Conservation (phyloP, 2,113 vertebrate genomes). For the Rhabdomys dilectus region DNA sequence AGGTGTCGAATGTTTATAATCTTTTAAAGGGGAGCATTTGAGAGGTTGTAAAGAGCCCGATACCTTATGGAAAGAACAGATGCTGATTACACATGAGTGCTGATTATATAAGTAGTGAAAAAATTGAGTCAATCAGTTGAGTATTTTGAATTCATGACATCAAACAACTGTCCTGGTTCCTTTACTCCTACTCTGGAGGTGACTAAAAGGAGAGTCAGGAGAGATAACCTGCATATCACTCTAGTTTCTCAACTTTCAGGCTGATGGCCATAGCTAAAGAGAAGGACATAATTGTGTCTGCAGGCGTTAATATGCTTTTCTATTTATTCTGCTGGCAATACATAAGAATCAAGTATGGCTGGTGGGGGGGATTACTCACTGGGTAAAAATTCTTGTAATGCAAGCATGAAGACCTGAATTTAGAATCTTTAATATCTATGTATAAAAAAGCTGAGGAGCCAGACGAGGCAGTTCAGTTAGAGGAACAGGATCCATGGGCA, state of each 20-base stretch:
- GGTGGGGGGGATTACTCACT: too few relatives aligned
- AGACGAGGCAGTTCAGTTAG: too few relatives aligned
- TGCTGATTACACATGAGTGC: conserved; percentile 52
- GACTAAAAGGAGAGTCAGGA: background rate
- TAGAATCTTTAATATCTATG: background rate
- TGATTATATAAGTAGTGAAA: conserved; percentile 64
- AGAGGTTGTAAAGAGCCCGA: conserved; percentile 41
- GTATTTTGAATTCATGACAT: conserved; percentile 58
- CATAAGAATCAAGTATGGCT: background rate
- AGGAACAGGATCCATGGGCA: too few relatives aligned
- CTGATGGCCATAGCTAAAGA: background rate
- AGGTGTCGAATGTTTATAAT: conserved; percentile 59
- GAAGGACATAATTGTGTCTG: background rate
- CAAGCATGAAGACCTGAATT: background rate
- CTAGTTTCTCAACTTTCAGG: background rate
- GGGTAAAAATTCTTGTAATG: background rate
- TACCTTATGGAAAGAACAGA: conserved; percentile 1
- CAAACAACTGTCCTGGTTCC: conserved; percentile 51
- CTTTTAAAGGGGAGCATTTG: conserved; percentile 31
- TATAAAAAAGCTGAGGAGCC: background rate
- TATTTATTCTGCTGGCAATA: conserved; percentile 38
- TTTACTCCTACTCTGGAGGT: background rate
- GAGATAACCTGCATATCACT: background rate
- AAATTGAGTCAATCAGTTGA: conserved; percentile 56
- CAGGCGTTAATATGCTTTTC: background rate